phyloP scores from a whole-genome alignment of 35 echinoderm and acorn worm genomes.

The Eucidaris tribuloides region DNA sequence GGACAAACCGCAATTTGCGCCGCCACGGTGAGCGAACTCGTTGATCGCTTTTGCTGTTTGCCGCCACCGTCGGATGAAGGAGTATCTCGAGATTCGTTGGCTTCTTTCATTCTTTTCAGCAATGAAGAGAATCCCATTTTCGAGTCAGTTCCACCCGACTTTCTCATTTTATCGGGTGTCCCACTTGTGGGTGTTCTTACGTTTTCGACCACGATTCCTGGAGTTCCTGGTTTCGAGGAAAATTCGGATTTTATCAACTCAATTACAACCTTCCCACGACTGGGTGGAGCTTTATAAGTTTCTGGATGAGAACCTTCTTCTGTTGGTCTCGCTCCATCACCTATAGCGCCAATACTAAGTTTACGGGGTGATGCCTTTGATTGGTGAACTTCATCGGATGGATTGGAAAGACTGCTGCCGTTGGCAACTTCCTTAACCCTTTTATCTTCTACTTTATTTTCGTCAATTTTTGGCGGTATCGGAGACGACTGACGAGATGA shows the following conservation, averaged over 20 bases:
- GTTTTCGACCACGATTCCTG: background rate
- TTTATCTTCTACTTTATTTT: too few species aligned
- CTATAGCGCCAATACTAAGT: too few species aligned
- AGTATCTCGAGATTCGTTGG: background rate
- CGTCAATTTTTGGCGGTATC: background rate
- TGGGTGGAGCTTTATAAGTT: too few species aligned
- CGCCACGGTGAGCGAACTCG: background rate
- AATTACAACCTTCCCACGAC: conserved; percentile 3
- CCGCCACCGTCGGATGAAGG: background rate
- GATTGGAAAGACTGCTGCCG: too few species aligned
- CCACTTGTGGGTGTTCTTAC: background rate
- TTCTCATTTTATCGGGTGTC: background rate
- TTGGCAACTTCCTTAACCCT: too few species aligned
- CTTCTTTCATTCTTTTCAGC: background rate
- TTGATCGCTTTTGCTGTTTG: background rate
- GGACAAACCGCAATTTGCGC: conserved; percentile 5
- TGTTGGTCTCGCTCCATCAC: too few species aligned
- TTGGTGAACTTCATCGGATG: too few species aligned
- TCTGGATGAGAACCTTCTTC: too few species aligned
- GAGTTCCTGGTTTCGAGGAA: background rate
- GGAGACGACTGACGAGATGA: background rate
- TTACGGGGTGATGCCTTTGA: too few species aligned
- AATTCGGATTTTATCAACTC: background rate
- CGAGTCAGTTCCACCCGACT: background rate
- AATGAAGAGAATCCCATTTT: too few species aligned